Base-by-base conservation (phyloP, 2,888 invertebrate species). In the Nomada ruficornis region DNA sequence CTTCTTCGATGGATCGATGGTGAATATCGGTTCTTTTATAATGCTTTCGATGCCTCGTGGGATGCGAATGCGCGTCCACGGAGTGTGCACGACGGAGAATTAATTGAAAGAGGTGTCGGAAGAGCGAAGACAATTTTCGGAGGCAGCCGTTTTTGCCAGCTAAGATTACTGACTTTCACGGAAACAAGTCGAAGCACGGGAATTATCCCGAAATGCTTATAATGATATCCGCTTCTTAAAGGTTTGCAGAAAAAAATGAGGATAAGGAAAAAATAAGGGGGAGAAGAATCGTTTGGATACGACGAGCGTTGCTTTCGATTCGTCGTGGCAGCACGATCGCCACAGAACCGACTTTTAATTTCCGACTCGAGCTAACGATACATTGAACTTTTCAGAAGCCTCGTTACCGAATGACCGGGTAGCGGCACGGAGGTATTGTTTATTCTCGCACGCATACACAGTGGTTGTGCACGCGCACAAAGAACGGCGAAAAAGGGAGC, bases 111-210 rank as follows among this genome's bases (percentile, higher is more conserved):
- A 64, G n/a, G 29, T 29, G 68, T 42, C 26, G 18, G 55, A 20
- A 1, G 62, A 68, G 60, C n/a, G 44, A 20, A 52, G 11, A 64
- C 50, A 42, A 57, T 75, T 64, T 64, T 20, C 11, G 15, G 13
- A 23, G 26, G 20, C 29, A 18, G 13, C 23, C 15, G 62, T 55
- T 62, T 55, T 77, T 52, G 20, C 59, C 42, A n/a, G 23, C 36
- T 13, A 70, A 64, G n/a, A 75, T 59, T 71, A 18, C 42, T 50
- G 42, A 72, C 71, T 77, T 80, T 80, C 71, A 67, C 77, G 67
- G 42, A 42, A 77, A 59, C 15, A 44, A 20, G 47, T 10, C 29
- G 18, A 47, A 71, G 47, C 60, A 76, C 64, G 65, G 65, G 42
- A 62, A 80, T 70, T 71, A 50, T 47, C 20, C 18, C 18, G 55